Conservation (phyloP, 2,113 vertebrate genomes). For the Nothoprocta pentlandii region DNA sequence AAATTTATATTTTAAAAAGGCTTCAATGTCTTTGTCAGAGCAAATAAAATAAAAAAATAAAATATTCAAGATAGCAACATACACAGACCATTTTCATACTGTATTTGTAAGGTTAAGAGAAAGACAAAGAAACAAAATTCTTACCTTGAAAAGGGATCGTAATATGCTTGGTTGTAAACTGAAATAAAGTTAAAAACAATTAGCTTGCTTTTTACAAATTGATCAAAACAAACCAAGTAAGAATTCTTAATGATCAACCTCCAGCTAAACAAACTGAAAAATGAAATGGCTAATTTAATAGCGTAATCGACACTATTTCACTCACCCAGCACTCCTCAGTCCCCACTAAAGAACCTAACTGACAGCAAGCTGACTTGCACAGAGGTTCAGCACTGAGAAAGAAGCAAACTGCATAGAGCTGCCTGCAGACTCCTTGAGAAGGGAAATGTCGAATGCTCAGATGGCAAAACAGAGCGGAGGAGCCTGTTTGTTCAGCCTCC, state of each 20-base stretch:
- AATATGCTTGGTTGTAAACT: constrained; percentile 83
- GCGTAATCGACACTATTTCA: not conserved
- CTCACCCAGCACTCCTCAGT: not conserved
- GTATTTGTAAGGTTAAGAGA: not conserved
- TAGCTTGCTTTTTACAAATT: not conserved
- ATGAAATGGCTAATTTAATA: not conserved
- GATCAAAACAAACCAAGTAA: not conserved
- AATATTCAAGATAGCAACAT: not conserved
- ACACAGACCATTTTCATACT: not conserved
- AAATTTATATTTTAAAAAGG: not conserved
- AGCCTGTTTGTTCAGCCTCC: not conserved
- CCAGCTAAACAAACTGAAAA: not conserved
- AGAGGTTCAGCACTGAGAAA: not conserved
- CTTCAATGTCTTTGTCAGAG: not conserved
- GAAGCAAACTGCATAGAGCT: not conserved
- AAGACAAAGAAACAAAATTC: not conserved
- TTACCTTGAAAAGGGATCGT: constrained; percentile 91
- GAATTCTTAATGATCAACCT: not conserved
- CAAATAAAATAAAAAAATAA: not conserved
- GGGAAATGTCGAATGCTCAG: accelerated
- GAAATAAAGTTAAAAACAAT: constrained; percentile 62
- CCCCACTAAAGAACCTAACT: not conserved
- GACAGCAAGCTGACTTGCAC: not conserved
- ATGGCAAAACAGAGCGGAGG: not conserved
- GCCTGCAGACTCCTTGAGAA: not conserved